phyloP scores from a whole-genome alignment of 2,888 invertebrate species.

The Platycnemis pennipes region DNA sequence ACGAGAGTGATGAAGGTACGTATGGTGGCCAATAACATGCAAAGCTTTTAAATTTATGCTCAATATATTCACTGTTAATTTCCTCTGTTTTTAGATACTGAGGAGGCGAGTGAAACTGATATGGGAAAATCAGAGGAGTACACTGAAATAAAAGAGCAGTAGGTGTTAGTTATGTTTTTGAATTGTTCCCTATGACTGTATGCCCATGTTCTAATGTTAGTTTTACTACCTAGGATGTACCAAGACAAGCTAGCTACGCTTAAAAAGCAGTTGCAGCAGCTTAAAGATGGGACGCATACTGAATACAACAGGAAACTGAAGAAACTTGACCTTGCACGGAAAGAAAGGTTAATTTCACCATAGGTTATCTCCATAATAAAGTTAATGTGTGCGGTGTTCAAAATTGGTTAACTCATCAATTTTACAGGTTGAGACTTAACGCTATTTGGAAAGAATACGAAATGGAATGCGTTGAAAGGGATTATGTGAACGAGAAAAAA shows the following conservation, averaged over 20 bases:
- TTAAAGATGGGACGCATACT: slow-evolving; percentile 92
- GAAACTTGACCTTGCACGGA: slow-evolving; percentile 89
- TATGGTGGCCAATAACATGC: slow-evolving; percentile 9
- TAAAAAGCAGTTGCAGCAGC: slow-evolving; percentile 93
- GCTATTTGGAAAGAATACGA: slow-evolving; percentile 89
- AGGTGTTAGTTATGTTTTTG: slow-evolving; percentile 77
- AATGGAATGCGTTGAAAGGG: slow-evolving; percentile 92
- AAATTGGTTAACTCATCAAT: neutral
- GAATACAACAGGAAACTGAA: slow-evolving; percentile 92
- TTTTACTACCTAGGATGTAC: slow-evolving; percentile 85
- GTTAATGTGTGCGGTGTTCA: slow-evolving; percentile 55
- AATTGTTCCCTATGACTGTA: neutral
- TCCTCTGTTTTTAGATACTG: slow-evolving; percentile 86
- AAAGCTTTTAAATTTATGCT: neutral
- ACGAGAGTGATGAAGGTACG: slow-evolving; percentile 83
- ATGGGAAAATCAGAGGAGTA: slow-evolving; percentile 90
- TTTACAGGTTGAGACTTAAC: slow-evolving; percentile 84
- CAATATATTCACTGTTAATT: neutral
- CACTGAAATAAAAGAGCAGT: slow-evolving; percentile 94
- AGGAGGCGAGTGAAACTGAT: slow-evolving; percentile 98
- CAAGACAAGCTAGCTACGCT: slow-evolving; percentile 94
- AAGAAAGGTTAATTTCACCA: slow-evolving; percentile 83
- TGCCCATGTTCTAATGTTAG: slow-evolving; percentile 48
- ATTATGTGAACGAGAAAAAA: slow-evolving; percentile 93
- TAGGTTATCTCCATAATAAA: neutral